Conservation (phyloP, 1,140 invertebrate species). For the Lethrus apterus region DNA sequence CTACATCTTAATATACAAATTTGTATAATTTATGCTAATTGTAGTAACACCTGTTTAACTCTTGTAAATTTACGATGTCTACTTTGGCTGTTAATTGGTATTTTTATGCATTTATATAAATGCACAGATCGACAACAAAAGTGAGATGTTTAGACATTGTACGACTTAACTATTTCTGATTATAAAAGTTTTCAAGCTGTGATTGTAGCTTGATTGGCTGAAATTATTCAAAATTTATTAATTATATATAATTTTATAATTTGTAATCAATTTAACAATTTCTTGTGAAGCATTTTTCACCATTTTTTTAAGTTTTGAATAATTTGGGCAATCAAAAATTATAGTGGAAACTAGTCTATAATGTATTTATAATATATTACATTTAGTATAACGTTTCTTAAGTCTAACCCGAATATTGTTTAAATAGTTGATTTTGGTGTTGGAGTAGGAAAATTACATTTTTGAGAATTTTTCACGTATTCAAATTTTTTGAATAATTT, state of each 20-base stretch:
- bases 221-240: background rate
- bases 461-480: constrained; percentile 1
- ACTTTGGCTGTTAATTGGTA: constrained; percentile 35
- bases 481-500: constrained; percentile 8
- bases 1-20: no score
- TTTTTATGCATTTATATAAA: constrained; percentile 37
- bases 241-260: background rate
- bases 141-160: constrained; percentile 42
- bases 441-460: constrained; percentile 2
- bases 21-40: background rate
- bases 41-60: constrained; percentile 2
- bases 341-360: constrained; percentile 7
- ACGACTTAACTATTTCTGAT: constrained; percentile 29
- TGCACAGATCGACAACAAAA: constrained; percentile 42
- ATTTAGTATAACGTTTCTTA: no score
- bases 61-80: constrained; percentile 30
- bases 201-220: constrained; percentile 15
- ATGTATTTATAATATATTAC: background rate
- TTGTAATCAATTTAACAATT: background rate
- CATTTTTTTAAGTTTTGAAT: background rate
- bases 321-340: background rate
- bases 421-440: constrained; percentile 10
- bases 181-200: constrained; percentile 18
- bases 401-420: no score
- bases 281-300: background rate